Conservation (phyloP, 2,113 vertebrate genomes). For the Erinaceus europaeus region DNA sequence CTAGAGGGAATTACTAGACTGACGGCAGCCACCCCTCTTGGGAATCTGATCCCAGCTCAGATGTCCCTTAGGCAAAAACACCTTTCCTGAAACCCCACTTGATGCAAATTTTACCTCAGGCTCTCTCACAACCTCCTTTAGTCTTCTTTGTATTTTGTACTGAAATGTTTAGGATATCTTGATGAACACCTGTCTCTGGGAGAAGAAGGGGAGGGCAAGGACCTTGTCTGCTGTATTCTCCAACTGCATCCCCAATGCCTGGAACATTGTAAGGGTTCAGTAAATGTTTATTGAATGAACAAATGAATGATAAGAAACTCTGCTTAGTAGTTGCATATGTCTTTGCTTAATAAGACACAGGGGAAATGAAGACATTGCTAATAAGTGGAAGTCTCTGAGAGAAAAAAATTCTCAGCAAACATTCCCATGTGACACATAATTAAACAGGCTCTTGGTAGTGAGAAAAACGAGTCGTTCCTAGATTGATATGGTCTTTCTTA, state of each 20-base stretch:
- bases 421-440: conserved; percentile 31
- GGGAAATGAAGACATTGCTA: conserved; percentile 13
- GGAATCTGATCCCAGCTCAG: not conserved
- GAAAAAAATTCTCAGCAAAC: conserved; percentile 7
- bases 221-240: not conserved
- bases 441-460: not conserved
- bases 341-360: conserved; percentile 56
- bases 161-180: not conserved
- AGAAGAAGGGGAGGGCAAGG: not conserved
- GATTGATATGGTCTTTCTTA: not conserved
- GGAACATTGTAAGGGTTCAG: not conserved
- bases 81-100: not conserved
- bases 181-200: not conserved
- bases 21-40: not conserved
- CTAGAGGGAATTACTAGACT: not conserved
- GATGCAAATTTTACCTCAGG: not conserved
- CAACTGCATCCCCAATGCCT: not conserved
- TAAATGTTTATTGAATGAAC: conserved; percentile 24
- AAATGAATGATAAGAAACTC: conserved; percentile 10
- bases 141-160: not conserved
- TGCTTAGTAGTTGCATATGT: not conserved
- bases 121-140: not conserved
- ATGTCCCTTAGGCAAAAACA: not conserved
- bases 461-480: not conserved
- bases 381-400: conserved; percentile 41